Evolutionary conservation across 2,888 invertebrate species (phyloP), one percentile per base, ranked within the genome.

Genomic region (Pachliopta kotzebuea): DNA sequence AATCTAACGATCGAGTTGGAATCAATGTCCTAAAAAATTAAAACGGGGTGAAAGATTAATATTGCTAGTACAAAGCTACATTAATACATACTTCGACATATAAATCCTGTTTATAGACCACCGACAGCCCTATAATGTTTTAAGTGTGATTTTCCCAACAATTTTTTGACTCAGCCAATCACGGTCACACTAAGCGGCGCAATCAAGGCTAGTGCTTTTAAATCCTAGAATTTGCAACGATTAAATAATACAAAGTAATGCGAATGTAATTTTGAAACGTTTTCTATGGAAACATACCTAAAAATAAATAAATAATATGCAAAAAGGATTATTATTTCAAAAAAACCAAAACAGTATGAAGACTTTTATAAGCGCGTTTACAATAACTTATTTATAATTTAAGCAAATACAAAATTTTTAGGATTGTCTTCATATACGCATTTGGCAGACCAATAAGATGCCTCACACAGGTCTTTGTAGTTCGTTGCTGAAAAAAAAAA

Each of bases 381-480:
- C 8, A 9, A 18, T 42, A 14, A 17, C 17, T 42, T 1, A 45
- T 45, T n/a, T 65, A 21, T 11, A 42, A 45, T 4, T 74, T 72
- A 90, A 2, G 85, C 76, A 72, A 90, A 90, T 54, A 90, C 69
- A 65, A 90, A 90, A 65, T 80, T 83, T 70, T 83, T 83, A 0
- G 90, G 88, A 29, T 85, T 84, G 42, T 78, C 80, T 4, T 90
- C 88, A 69, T 90, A 89, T 67, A 90, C 77, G 67, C 90, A 90
- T 67, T 88, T 90, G 1, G 89, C 80, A 4, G 82, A 74, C 83
- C 84, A 87, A 69, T 74, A 90, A 0, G 88, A 83, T 3, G 83
- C 81, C 70, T 89, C 89, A 67, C 90, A 90, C 1, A 90, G 57
- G 61, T 90, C 89, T 69, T 88, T 88, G 71, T 87, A 84, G 65